Evolutionary conservation across 2,797 vertebrate species (phyloP), one percentile per base, ranked within the genome.

Genomic region (Pipistrellus nathusii): DNA sequence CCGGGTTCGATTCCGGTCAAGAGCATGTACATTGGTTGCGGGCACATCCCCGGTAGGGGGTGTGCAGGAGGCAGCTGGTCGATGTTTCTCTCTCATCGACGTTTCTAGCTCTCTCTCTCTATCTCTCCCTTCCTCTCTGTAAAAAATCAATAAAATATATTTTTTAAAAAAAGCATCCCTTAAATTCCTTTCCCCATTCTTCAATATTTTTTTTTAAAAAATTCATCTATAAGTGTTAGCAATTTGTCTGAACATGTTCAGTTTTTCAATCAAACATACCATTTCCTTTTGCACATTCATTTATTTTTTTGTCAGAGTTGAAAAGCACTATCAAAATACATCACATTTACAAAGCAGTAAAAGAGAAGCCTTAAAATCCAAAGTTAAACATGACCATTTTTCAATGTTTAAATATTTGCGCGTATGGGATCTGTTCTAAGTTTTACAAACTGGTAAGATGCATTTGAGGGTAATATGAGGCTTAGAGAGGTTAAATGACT

Each of bases 321-420:
- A 88, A 88, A 44, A 86, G 71, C 25, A 92, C 51, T 62, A 66
- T 23, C 35, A 80, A 94, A 84, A 68, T 55, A 69, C 10, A 85
- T 75, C 46, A 90, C 75, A 62, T 75, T 48, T 90, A 93, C 20
- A 41, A 88, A 94, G 77, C 83, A 23, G 59, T 76, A 71, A 86
- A 83, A 78, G 48, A 85, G 30, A 85, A 76, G 6, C 41, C 38
- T 85, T 76, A 88, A 92, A 88, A 84, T 55, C 23, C n/a, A 23
- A 92, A 82, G 44, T 91, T 64, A 87, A 85, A 88, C 1, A 62
- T 44, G 72, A 77, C 15, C 76, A 32, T 72, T 95, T 95, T 80
- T 55, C 59, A 68, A 4, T n/a, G 35, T 89, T 77, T 81, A 85
- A 91, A 90, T 78, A 71, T 85, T n/a, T 53, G 21, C 8, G 75